Evolutionary conservation across 1,140 invertebrate species (phyloP).

Genomic region (Neodiprion pinetum): DNA sequence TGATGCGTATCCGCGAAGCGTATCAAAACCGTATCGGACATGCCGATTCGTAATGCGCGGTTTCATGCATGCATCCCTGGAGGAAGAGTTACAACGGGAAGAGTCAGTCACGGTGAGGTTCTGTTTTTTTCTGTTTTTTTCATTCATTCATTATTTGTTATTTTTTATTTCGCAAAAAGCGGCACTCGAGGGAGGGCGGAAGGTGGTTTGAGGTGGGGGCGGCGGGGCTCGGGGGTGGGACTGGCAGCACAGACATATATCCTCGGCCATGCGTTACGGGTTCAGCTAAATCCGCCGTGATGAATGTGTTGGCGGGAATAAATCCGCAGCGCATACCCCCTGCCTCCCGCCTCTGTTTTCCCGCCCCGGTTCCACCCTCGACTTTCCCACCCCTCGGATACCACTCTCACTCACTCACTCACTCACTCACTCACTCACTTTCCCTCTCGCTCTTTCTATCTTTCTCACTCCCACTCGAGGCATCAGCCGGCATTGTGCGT

Average conservation of each 20-base stretch:
- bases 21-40: neutral
- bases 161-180: neutral
- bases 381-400: slow-evolving; percentile 34
- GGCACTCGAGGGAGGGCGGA: slow-evolving; percentile 15
- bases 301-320: slow-evolving; percentile 65
- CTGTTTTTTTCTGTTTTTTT: neutral
- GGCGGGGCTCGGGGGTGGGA: slow-evolving; percentile 29
- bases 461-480: slow-evolving; percentile 16
- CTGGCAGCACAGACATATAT: slow-evolving; percentile 60
- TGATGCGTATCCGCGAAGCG: neutral
- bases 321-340: slow-evolving; percentile 64
- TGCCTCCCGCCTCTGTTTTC: slow-evolving; percentile 38
- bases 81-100: neutral
- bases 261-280: slow-evolving; percentile 63
- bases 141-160: neutral
- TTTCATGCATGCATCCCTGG: neutral
- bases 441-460: slow-evolving; percentile 13
- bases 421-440: slow-evolving; percentile 17
- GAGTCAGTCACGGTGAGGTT: neutral
- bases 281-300: slow-evolving; percentile 65
- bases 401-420: slow-evolving; percentile 24
- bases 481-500: slow-evolving; percentile 19
- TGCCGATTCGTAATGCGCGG: slow-evolving; percentile 4
- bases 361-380: slow-evolving; percentile 43
- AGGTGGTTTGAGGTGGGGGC: slow-evolving; percentile 25